A percentile compares a stretch with the other conserved stretches of the same genome.
Conservation (phyloP, 2,888 invertebrate genomes). For the Digitonthophagus gazella region DNA sequence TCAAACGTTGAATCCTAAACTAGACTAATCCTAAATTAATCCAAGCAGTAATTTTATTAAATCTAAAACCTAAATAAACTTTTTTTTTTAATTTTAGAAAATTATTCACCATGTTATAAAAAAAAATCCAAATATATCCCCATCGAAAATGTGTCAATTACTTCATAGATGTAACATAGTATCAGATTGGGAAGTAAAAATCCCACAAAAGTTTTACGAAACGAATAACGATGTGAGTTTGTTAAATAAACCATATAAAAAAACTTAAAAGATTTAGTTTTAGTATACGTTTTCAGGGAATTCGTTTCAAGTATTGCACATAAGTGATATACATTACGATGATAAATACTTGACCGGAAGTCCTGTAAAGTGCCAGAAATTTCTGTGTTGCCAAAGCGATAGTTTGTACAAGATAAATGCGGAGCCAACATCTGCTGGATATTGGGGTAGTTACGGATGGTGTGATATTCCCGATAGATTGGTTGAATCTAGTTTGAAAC, state of each 20-base stretch:
- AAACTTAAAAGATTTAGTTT: background rate
- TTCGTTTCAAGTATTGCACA: conserved; percentile 57
- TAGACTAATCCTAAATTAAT: no score
- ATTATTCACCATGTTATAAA: conserved; percentile 24
- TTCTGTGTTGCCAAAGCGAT: conserved; percentile 73
- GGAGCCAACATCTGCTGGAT: conserved; percentile 60
- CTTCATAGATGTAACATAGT: conserved; percentile 21
- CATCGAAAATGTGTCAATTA: conserved; percentile 22
- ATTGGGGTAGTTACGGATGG: conserved; percentile 76
- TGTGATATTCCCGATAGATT: conserved; percentile 75
- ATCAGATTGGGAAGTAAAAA: conserved; percentile 23
- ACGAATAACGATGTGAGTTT: background rate
- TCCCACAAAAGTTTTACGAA: conserved; percentile 13
- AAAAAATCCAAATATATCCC: conserved; percentile 19
- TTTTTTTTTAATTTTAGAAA: conserved; percentile 17
- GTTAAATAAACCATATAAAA: background rate
- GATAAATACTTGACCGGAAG: conserved; percentile 66
- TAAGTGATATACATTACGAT: conserved; percentile 82
- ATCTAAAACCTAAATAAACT: no score
- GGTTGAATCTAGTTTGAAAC: conserved; percentile 57
- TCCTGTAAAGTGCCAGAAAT: conserved; percentile 71
- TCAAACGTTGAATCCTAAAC: no score
- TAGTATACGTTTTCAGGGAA: conserved; percentile 6
- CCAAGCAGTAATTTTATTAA: no score
- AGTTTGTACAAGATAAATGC: conserved; percentile 51